Conservation (phyloP, 2,113 vertebrate species). For the Brachyhypopomus occidentalis region DNA sequence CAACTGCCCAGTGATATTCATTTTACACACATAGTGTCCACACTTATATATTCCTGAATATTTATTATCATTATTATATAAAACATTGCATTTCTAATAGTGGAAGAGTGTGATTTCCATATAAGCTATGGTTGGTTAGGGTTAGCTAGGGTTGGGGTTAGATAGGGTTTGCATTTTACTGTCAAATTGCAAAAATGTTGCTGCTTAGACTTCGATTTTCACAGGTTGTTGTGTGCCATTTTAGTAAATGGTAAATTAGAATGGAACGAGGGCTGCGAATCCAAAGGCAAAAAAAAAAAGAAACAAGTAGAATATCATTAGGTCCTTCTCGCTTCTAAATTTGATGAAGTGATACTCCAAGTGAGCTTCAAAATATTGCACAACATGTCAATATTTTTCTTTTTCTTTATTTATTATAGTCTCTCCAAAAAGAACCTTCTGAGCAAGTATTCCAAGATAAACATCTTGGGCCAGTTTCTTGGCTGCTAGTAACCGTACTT, state of each 20-base stretch:
- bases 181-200: neutral
- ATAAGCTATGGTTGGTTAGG: too few relatives aligned
- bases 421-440: conserved; percentile 6
- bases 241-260: neutral
- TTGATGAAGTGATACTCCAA: conserved; percentile 14
- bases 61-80: too few relatives aligned
- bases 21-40: neutral
- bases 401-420: conserved; percentile 14
- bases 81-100: neutral
- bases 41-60: too few relatives aligned
- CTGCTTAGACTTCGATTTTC: neutral
- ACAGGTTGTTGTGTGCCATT: neutral
- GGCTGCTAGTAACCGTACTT: neutral
- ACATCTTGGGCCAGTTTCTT: conserved; percentile 9
- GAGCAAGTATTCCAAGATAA: conserved; percentile 2
- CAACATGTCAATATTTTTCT: conserved; percentile 20
- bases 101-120: neutral
- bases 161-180: neutral
- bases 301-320: neutral
- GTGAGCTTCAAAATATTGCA: neutral
- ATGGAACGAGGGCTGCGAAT: neutral
- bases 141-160: too few relatives aligned
- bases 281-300: neutral
- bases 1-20: neutral
- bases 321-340: neutral